Evolutionary conservation across 2,888 invertebrate species (phyloP), one percentile per base, ranked within the genome.

Genomic region (Agrenia bidenticulata): DNA sequence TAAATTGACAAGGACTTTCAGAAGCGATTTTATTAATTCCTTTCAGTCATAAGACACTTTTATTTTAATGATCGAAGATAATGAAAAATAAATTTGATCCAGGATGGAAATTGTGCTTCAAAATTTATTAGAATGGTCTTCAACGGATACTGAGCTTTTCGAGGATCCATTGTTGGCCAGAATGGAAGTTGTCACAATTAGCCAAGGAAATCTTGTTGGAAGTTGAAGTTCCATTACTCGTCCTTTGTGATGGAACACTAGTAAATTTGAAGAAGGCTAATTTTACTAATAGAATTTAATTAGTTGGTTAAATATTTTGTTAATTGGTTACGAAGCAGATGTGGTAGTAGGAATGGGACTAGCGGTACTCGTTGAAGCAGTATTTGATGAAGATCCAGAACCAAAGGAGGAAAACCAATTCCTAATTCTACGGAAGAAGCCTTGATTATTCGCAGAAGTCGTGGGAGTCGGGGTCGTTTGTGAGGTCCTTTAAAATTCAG

Each of bases 121-220:
- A n/a, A n/a, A n/a, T n/a, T n/a, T n/a, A n/a, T n/a, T n/a, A n/a
- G n/a, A n/a, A n/a, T n/a, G n/a, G n/a, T n/a, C n/a, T n/a, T 19
- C 23, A 51, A 19, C 51, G 51, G 21, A 51, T 51, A 23, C 51
- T 51, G 5, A 51, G 15, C 15, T 21, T 17, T 24, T 51, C 51
- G 54, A 65, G 21, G 13, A 32, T 15, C 65, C 65, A 65, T 17
- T 65, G 65, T 41, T 65, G 65, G 17, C 65, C 17, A 5, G 41
- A 39, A 41, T 65, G 54, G 13, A 49, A 26, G 13, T 32, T 61
- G 37, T 65, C 65, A 56, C 65, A 65, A 2, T 27, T 9, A 2
- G 65, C 65, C 7, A 65, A 55, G 15, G 60, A 27, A 9, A 60
- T 60, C 32, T 64, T 61, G 51, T 51, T 51, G 19, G 51, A 51